Percentiles rank a stretch among this genome's conserved stretches.
Evolutionary conservation across 2,113 vertebrate species (phyloP).

Genomic region (Ifrita kowaldi): DNA sequence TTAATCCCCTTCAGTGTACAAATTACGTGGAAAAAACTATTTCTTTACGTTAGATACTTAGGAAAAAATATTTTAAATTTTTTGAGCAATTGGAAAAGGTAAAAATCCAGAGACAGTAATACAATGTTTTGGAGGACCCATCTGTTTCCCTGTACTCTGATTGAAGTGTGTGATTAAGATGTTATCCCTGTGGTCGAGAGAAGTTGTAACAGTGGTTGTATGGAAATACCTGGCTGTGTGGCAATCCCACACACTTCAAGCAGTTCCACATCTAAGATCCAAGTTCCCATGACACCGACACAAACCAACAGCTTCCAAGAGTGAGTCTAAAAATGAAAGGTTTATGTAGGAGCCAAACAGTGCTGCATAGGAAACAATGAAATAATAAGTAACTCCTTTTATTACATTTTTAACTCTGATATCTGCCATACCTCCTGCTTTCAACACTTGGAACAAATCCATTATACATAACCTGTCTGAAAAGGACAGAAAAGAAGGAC

Average conservation of each 20-base stretch:
- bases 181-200: background rate
- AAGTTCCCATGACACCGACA: background rate
- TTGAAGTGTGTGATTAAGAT: slow-evolving; percentile 23
- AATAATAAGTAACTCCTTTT: background rate
- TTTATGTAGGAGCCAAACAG: background rate
- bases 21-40: background rate
- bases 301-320: background rate
- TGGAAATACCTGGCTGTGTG: background rate
- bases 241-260: background rate
- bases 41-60: slow-evolving; percentile 9
- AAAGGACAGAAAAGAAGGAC: background rate
- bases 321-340: background rate
- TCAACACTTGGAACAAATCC: background rate
- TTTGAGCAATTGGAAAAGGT: background rate
- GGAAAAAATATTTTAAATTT: slow-evolving; percentile 11
- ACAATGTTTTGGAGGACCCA: background rate
- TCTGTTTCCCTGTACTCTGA: slow-evolving; percentile 43
- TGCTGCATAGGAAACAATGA: background rate
- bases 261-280: background rate
- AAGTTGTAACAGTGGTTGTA: background rate
- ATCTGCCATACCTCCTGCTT: background rate
- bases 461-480: background rate
- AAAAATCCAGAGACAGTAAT: slow-evolving; percentile 37
- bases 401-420: background rate
- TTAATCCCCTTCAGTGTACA: background rate